A percentile compares a stretch with the other conserved stretches of the same genome.
phyloP scores from a whole-genome alignment of 2,888 invertebrate genomes.

The Terebella lapidaria region DNA sequence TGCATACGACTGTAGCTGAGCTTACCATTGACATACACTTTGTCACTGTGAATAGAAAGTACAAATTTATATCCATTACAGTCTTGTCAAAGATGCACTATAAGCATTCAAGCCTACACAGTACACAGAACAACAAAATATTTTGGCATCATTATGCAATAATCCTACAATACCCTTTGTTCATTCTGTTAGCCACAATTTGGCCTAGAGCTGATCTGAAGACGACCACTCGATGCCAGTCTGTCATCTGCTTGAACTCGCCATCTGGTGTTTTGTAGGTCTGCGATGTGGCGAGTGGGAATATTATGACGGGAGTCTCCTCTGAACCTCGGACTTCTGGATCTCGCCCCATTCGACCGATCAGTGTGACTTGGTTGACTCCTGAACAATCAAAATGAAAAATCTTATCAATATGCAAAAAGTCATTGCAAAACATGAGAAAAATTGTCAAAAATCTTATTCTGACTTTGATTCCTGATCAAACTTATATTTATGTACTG shows the following conservation, averaged over 20 bases:
- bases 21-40: background rate
- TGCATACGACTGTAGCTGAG: background rate
- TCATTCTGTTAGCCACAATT: constrained; percentile 70
- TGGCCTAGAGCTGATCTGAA: constrained; percentile 81
- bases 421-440: too few relatives aligned
- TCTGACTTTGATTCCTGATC: too few relatives aligned
- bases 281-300: constrained; percentile 83
- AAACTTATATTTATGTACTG: too few relatives aligned
- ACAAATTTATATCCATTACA: background rate
- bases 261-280: constrained; percentile 63
- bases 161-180: constrained; percentile 78
- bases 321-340: constrained; percentile 78
- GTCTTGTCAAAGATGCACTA: background rate
- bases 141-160: too few relatives aligned
- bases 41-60: too few relatives aligned
- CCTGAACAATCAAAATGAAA: constrained; percentile 55
- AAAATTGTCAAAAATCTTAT: too few relatives aligned
- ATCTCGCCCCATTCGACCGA: constrained; percentile 84
- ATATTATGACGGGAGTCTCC: constrained; percentile 79
- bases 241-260: constrained; percentile 66
- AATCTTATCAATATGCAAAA: too few relatives aligned
- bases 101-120: too few relatives aligned
- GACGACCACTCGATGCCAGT: constrained; percentile 85
- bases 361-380: constrained; percentile 75
- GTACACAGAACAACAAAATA: too few relatives aligned